Base-by-base conservation (phyloP, 2,113 vertebrate species). In the Glaucidium brasilianum region DNA sequence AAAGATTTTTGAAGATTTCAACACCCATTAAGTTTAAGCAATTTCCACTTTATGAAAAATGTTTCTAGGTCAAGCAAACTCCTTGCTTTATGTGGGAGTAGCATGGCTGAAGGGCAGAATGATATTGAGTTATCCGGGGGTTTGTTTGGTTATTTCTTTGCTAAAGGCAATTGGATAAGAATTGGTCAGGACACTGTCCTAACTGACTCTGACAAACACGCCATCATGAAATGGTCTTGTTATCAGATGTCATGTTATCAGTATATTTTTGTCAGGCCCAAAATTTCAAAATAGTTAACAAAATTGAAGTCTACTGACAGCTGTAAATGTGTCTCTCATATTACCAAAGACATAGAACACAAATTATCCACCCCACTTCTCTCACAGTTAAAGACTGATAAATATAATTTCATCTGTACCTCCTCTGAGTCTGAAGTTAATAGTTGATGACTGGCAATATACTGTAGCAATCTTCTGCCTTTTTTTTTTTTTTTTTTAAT, bases 41-140 rank as follows among this genome's bases (percentile, higher is more conserved):
- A 73, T 59, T 85, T 68, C 11, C 35, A 19, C 17, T n/a, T 63
- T 43, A 72, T 26, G 16, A 82, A 81, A 92, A 73, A 66, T 8
- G 0, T 43, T 37, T 22, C 29, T 25, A 52, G 22, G 68, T 52
- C 20, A 68, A 92, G 12, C 1, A 68, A 92, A 11, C 2, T 67
- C 11, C 9, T 64, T 82, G 27, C 4, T 85, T 88, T 68, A 27
- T 39, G 12, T 88, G 10, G 19, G 22, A 59, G 26, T 23, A 76
- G 22, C 9, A 56, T 56, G 13, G 23, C 29, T 81, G 25, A 19
- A 74, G 14, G 60, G 69, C 43, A 94, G 37, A 88, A 91, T 26
- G 3, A 27, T 39, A n/a, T 1, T 43, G 15, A 58, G 7, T 43
- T 53, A 14, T 27, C 45, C 6, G 5, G 2, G 1, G 3, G 23